These are phyloP conservation scores for Leptopilina myrica DNA, from an alignment of 2,888 invertebrate species.

Conservation along the genomic window DNA sequence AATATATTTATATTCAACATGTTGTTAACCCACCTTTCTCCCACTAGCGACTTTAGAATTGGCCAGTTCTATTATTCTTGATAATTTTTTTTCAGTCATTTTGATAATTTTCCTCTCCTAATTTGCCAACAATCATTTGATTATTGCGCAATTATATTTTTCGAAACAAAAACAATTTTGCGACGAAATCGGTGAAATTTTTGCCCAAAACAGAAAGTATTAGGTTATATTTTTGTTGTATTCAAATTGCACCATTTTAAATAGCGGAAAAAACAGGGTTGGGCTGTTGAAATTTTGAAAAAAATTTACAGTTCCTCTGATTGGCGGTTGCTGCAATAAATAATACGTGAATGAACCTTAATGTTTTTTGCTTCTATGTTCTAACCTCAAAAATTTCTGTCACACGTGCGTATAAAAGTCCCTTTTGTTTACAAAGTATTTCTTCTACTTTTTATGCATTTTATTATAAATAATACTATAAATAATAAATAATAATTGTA, in stretches of 20 bases:
- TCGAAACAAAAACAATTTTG: not conserved
- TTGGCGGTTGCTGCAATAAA: no score
- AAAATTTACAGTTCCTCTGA: no score
- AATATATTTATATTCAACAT: no score
- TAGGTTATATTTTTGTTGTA: no score
- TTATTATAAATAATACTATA: no score
- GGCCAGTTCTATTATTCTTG: conserved; percentile 4
- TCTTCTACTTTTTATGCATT: not conserved
- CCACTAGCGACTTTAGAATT: not conserved
- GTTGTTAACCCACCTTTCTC: not conserved
- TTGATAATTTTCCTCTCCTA: not conserved
- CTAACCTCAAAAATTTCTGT: not conserved
- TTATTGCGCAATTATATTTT: not conserved
- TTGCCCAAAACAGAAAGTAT: not conserved
- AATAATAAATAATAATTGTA: not conserved
- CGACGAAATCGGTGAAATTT: not conserved
- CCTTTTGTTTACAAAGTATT: not conserved
- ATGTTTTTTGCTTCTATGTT: not conserved
- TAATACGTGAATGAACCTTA: no score
- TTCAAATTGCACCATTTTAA: no score
- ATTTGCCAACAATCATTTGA: not conserved
- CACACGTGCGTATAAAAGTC: not conserved
- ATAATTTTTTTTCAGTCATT: not conserved
- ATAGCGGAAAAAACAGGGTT: no score
- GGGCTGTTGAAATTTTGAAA: no score